These are phyloP conservation scores for Leptodirus hochenwartii DNA, from an alignment of 2,888 invertebrate genomes.

Conservation along the genomic window DNA sequence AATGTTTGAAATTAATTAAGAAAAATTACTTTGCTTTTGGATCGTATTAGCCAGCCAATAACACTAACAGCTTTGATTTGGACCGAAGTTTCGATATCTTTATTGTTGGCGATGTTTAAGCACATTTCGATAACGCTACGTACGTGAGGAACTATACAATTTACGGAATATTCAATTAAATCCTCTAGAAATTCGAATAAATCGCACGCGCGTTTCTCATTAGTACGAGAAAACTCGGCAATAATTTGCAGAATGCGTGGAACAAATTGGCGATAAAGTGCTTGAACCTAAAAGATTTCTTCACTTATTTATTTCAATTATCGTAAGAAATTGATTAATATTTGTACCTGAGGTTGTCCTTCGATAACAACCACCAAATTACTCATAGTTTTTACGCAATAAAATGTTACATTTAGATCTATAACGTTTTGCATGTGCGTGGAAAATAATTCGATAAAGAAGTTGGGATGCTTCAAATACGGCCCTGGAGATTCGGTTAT, in stretches of 20 bases:
- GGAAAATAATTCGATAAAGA: conserved; percentile 36
- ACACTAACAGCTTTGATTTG: conserved; percentile 50
- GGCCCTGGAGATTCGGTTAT: conserved; percentile 54
- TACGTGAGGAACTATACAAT: conserved; percentile 42
- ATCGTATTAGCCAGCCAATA: conserved; percentile 42
- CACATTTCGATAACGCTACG: conserved; percentile 45
- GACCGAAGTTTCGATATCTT: conserved; percentile 36
- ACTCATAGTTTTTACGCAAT: conserved; percentile 43
- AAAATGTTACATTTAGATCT: conserved; percentile 33
- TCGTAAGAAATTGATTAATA: not conserved
- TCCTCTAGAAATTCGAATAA: conserved; percentile 46
- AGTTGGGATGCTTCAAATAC: conserved; percentile 43
- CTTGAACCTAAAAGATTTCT: not conserved
- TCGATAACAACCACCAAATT: conserved; percentile 44
- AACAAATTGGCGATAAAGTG: conserved; percentile 18
- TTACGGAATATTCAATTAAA: conserved; percentile 41
- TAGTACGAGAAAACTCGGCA: conserved; percentile 32
- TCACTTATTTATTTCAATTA: not conserved
- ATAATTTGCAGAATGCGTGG: conserved; percentile 44
- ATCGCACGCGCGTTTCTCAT: conserved; percentile 40
- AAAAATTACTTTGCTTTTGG: conserved; percentile 58
- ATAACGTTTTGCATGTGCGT: conserved; percentile 30
- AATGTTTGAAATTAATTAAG: conserved; percentile 9
- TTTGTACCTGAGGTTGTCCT: conserved; percentile 39
- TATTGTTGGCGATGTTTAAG: conserved; percentile 39